Conservation (phyloP, 2,888 invertebrate genomes). For the Heterodera filipjevi region DNA sequence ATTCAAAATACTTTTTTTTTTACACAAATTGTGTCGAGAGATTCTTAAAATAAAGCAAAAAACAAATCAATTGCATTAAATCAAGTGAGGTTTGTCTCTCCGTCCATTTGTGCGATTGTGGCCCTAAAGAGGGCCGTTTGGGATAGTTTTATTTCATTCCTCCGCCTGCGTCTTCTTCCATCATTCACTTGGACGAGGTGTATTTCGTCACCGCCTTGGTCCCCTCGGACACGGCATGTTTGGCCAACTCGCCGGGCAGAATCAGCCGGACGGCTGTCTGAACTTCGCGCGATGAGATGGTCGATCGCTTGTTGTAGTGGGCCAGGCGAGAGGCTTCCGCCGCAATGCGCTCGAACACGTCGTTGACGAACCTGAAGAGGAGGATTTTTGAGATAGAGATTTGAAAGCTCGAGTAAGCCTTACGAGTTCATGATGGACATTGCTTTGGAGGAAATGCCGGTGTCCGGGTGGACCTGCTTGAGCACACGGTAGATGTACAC, state of each 20-base stretch:
- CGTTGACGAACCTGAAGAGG: constrained; percentile 73
- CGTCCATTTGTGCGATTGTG: constrained; percentile 28
- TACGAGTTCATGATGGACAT: constrained; percentile 76
- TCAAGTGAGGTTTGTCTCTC: no score
- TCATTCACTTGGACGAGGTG: constrained; percentile 67
- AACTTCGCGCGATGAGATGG: constrained; percentile 75
- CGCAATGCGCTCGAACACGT: constrained; percentile 77
- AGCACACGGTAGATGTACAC: constrained; percentile 73
- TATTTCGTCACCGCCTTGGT: constrained; percentile 74
- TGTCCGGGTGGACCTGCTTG: constrained; percentile 71
- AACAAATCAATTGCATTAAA: no score
- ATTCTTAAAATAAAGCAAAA: no score
- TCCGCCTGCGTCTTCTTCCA: background rate
- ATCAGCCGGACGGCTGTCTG: constrained; percentile 70
- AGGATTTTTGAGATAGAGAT: background rate
- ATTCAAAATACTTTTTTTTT: no score
- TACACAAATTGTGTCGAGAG: no score
- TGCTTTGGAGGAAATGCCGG: constrained; percentile 75
- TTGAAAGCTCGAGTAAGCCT: no score
- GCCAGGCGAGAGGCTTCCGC: constrained; percentile 70
- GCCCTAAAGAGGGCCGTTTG: constrained; percentile 43
- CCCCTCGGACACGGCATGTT: constrained; percentile 76
- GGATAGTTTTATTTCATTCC: constrained; percentile 26
- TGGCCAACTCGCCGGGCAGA: constrained; percentile 77
- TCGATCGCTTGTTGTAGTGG: constrained; percentile 73